A percentile compares a stretch with the other conserved stretches of the same genome.
Evolutionary conservation across 2,113 vertebrate genomes (phyloP).

Genomic region (Cynocephalus volans): DNA sequence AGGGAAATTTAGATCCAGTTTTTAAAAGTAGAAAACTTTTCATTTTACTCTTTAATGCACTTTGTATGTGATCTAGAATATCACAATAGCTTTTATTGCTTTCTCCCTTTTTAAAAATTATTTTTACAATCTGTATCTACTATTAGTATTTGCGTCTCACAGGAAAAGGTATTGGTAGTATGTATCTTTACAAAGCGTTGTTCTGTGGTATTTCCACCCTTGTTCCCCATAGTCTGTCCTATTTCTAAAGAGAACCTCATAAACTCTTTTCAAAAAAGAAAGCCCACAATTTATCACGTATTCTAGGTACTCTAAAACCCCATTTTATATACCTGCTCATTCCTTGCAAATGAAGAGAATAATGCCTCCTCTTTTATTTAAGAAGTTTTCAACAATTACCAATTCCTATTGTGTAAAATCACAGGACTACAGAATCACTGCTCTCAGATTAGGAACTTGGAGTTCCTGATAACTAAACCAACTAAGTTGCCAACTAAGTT

Average conservation of each 20-base stretch:
- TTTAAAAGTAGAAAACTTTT: conserved; percentile 47
- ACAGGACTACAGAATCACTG: background rate
- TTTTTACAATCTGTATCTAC: background rate
- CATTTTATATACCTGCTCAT: background rate
- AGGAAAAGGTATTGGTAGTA: background rate
- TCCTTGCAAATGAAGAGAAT: conserved; percentile 37
- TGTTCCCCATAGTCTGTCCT: background rate
- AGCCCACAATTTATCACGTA: conserved; percentile 12
- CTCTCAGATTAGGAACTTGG: conserved; percentile 42
- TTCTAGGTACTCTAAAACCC: background rate
- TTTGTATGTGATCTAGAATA: conserved; percentile 39
- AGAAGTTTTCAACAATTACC: conserved; percentile 1
- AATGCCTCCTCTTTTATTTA: conserved; percentile 7
- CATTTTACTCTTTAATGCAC: background rate
- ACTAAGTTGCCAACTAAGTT: conserved; percentile 55
- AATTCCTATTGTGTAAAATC: conserved; percentile 49
- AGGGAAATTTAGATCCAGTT: conserved; percentile 38
- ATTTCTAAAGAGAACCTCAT: conserved; percentile 48
- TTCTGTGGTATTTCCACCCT: background rate
- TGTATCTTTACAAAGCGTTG: background rate
- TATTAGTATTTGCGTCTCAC: conserved; percentile 37
- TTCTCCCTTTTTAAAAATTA: conserved; percentile 22
- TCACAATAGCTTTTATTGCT: conserved; percentile 33
- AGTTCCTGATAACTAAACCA: conserved; percentile 27
- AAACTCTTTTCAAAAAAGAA: conserved; percentile 46